phyloP scores from a whole-genome alignment of 2,797 vertebrate genomes.

The Meda fulgida region DNA sequence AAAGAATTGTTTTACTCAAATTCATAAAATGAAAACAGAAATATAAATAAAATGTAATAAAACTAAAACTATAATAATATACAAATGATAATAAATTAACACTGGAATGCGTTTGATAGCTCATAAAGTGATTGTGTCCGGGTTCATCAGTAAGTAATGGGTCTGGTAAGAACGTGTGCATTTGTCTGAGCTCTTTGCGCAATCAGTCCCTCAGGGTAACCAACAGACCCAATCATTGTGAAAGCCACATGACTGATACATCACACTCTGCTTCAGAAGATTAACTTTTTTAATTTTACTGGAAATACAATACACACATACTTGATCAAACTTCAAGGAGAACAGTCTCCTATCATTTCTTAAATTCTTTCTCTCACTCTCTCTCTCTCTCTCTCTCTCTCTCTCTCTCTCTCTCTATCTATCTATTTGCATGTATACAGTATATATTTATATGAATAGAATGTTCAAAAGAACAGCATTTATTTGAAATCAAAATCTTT shows the following conservation, averaged over 20 bases:
- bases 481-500: too few relatives aligned
- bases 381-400: too few relatives aligned
- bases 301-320: background rate
- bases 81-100: too few relatives aligned
- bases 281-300: too few relatives aligned
- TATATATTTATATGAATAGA: too few relatives aligned
- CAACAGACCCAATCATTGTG: conserved; percentile 7
- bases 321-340: background rate
- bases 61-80: background rate
- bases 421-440: too few relatives aligned
- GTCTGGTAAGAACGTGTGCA: background rate
- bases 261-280: background rate
- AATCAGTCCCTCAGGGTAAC: conserved; percentile 11
- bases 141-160: background rate
- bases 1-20: background rate
- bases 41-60: background rate
- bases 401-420: too few relatives aligned
- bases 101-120: background rate
- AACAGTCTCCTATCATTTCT: too few relatives aligned
- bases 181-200: background rate
- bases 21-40: background rate
- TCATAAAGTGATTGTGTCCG: background rate
- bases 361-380: too few relatives aligned
- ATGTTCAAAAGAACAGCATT: too few relatives aligned
- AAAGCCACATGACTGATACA: conserved; percentile 31